These are phyloP conservation scores for Bhutanitis thaidina DNA, from an alignment of 2,888 invertebrate species.

Conservation along the genomic window DNA sequence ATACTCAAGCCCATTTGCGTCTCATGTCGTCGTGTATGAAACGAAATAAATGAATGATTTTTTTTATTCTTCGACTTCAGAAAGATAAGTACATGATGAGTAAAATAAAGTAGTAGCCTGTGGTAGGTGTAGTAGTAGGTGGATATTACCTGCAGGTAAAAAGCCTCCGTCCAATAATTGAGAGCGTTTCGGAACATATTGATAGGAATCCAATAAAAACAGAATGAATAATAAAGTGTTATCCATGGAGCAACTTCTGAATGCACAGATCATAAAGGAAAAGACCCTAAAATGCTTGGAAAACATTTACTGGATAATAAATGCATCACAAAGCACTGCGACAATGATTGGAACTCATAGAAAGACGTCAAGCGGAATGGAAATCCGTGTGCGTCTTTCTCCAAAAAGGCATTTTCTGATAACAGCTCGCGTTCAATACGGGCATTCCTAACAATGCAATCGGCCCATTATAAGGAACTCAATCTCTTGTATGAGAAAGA, in stretches of 20 bases:
- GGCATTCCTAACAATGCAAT: constrained; percentile 54
- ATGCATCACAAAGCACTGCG: constrained; percentile 28
- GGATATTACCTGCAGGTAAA: no score
- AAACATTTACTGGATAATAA: constrained; percentile 26
- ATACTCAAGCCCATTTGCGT: no score
- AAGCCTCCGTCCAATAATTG: no score
- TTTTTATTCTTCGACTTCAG: no score
- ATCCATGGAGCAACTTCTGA: not conserved
- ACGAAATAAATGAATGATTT: no score
- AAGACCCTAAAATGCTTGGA: constrained; percentile 9
- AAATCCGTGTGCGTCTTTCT: constrained; percentile 41
- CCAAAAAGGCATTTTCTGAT: constrained; percentile 57
- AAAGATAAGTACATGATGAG: no score
- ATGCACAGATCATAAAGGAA: not conserved
- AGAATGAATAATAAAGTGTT: not conserved
- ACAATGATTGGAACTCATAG: constrained; percentile 34
- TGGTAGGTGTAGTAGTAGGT: no score
- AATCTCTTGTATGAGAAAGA: constrained; percentile 59
- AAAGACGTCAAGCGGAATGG: constrained; percentile 32
- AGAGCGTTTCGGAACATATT: no score
- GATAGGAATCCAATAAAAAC: no score
- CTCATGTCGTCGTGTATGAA: no score
- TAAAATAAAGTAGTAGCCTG: no score
- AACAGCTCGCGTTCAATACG: constrained; percentile 40
- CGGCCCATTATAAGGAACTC: constrained; percentile 61